These are phyloP conservation scores for Urocynchramus pylzowi DNA, from an alignment of 2,113 vertebrate species.

Conservation along the genomic window DNA sequence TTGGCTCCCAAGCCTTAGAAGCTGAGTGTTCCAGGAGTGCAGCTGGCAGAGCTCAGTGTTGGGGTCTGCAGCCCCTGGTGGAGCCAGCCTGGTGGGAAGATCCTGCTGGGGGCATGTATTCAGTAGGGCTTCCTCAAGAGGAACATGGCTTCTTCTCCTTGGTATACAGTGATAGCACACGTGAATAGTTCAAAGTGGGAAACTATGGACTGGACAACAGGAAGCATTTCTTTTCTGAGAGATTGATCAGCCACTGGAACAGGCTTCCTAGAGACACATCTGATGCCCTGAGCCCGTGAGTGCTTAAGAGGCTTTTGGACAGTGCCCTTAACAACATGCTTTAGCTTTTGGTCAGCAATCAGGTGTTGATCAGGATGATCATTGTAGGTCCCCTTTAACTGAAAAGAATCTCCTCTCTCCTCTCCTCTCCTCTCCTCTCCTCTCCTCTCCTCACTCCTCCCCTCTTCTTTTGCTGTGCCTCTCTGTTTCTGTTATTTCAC, in stretches of 20 bases:
- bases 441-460: too few relatives aligned
- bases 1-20: not conserved
- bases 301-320: not conserved
- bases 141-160: not conserved
- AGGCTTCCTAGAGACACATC: not conserved
- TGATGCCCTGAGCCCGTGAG: not conserved
- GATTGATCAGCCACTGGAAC: not conserved
- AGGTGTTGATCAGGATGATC: not conserved
- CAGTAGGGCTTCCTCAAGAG: not conserved
- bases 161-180: too few relatives aligned
- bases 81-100: not conserved
- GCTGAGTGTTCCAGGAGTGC: not conserved
- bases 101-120: not conserved
- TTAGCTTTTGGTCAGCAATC: not conserved
- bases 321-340: not conserved
- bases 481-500: not conserved
- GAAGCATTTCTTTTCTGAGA: not conserved
- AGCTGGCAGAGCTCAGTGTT: not conserved
- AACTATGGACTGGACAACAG: not conserved
- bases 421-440: too few relatives aligned
- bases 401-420: not conserved
- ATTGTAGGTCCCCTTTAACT: not conserved
- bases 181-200: not conserved
- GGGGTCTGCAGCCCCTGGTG: fast-evolving
- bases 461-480: not conserved